These are phyloP conservation scores for Etheostoma nigrum DNA, from an alignment of 2,797 vertebrate genomes.

Conservation along the genomic window DNA sequence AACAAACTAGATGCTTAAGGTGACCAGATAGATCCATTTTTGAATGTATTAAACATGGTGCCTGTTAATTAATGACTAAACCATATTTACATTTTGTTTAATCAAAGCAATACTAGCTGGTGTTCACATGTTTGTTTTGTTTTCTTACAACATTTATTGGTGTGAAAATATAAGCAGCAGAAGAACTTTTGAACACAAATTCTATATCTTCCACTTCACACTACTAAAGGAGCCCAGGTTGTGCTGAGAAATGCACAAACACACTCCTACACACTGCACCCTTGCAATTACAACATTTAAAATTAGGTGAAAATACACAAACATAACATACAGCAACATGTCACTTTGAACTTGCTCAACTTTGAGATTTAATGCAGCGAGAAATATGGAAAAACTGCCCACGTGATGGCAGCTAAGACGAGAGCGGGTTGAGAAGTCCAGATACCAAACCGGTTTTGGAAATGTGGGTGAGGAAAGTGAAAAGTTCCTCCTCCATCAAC, in stretches of 20 bases:
- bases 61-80: no score
- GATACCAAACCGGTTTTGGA: slow-evolving; percentile 32
- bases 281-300: neutral
- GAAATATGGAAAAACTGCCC: slow-evolving; percentile 9
- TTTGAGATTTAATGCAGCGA: slow-evolving; percentile 3
- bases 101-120: neutral
- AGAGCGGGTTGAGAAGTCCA: slow-evolving; percentile 16
- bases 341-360: slow-evolving; percentile 14
- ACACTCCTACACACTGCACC: neutral
- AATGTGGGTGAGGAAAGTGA: slow-evolving; percentile 26
- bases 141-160: neutral
- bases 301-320: neutral
- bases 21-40: neutral
- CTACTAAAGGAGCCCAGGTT: neutral
- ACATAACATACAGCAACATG: neutral
- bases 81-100: neutral
- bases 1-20: neutral
- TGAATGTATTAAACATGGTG: neutral
- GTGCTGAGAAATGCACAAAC: neutral
- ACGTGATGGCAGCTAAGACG: slow-evolving; percentile 31
- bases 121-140: neutral
- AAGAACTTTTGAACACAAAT: neutral
- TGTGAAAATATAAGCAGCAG: slow-evolving; percentile 1
- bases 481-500: slow-evolving; percentile 42
- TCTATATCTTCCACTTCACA: neutral